Conservation (phyloP, 2,113 vertebrate species). For the Balaeniceps rex region DNA sequence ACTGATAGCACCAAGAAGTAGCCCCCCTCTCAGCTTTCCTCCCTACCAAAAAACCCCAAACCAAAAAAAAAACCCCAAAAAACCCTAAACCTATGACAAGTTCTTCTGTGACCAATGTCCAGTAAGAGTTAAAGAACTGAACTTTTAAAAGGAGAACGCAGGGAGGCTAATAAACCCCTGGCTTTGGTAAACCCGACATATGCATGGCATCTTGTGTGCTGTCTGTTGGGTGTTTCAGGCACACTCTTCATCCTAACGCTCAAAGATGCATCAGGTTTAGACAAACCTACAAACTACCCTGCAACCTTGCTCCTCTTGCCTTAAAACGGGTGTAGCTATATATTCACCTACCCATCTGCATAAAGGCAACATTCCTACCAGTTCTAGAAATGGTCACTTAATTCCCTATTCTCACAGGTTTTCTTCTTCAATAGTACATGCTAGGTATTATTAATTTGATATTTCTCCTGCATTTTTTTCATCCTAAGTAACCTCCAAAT, state of each 20-base stretch:
- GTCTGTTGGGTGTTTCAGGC: neutral
- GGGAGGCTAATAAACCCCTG: neutral
- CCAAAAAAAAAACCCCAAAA: neutral
- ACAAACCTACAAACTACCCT: neutral
- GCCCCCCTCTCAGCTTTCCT: neutral
- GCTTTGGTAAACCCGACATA: neutral
- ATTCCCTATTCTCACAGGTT: neutral
- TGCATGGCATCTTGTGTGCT: neutral
- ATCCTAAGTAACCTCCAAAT: neutral
- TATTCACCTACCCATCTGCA: no score
- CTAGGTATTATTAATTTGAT: neutral
- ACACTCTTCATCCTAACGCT: neutral
- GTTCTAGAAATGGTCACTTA: neutral
- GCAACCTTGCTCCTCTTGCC: neutral
- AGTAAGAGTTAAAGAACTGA: neutral
- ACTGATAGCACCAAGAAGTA: neutral
- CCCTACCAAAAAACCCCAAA: neutral
- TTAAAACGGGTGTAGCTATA: neutral
- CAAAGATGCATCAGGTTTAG: neutral
- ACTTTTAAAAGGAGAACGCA: neutral
- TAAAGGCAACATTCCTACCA: neutral
- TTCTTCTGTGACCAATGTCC: neutral
- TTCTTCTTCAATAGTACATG: neutral
- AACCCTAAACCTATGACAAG: neutral
- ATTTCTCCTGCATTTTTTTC: neutral